Conservation (phyloP, 2,797 vertebrate genomes). For the Falco rusticolus region DNA sequence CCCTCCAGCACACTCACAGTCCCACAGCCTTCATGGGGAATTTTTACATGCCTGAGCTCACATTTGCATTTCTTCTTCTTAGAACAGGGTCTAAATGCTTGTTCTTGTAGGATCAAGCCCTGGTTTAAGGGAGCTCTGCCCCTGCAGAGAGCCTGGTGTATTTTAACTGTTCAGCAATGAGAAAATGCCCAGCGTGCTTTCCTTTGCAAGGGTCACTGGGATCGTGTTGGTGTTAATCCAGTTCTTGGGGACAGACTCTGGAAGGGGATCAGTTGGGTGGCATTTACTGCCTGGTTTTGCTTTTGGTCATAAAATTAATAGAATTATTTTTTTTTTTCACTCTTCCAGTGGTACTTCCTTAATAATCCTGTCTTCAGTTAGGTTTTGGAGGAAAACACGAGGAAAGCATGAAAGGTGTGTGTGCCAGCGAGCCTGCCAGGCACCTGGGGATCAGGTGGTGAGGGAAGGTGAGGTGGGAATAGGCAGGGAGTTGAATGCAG, state of each 20-base stretch:
- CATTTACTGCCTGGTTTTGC: neutral
- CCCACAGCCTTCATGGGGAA: neutral
- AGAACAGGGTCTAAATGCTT: neutral
- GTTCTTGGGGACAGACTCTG: neutral
- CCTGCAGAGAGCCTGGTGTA: neutral
- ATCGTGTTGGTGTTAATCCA: neutral
- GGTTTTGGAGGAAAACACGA: neutral
- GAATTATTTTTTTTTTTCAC: neutral
- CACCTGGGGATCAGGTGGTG: neutral
- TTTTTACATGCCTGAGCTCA: neutral
- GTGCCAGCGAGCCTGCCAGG: neutral
- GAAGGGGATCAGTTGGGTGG: neutral
- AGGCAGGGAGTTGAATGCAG: neutral
- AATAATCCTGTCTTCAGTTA: neutral
- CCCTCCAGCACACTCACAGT: neutral
- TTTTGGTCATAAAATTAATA: neutral
- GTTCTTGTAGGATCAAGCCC: neutral
- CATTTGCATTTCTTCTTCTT: neutral
- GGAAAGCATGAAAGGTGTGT: neutral
- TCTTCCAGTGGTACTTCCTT: neutral
- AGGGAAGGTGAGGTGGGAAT: neutral
- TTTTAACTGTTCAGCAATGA: neutral
- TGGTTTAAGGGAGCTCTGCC: neutral
- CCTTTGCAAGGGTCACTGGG: neutral
- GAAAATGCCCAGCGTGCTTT: neutral